Evolutionary conservation across 2,888 invertebrate species (phyloP), one percentile per base, ranked within the genome.

Genomic region (Eupithecia subumbrata): DNA sequence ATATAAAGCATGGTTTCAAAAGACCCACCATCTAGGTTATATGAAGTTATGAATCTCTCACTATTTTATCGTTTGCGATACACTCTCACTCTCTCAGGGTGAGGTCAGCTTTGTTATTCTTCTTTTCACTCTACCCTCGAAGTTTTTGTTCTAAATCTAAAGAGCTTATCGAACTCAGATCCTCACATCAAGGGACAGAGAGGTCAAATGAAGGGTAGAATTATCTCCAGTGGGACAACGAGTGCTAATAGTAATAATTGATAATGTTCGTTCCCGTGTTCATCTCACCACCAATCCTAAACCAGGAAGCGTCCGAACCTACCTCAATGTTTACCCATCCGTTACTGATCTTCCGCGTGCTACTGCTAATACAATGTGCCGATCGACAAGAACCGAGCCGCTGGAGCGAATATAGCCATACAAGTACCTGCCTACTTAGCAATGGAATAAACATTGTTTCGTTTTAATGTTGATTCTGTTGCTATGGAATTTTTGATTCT

Each of bases 301-400:
- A 37, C n/a, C 37, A 67, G 34, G 37, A 67, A 40, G 22, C n/a
- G n/a, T n/a, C 12, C 69, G 73, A 76, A 76, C 81, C 79, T 81
- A 79, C 81, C 80, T 77, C 81, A 80, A 80, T 78, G 78, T 78
- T 80, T 78, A 80, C 75, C 69, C 71, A 75, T 77, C 70, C 64
- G 68, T 67, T 70, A 63, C 72, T 69, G 67, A 75, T 71, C 76
- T 78, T 78, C 74, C 72, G 81, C 74, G 74, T 75, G 72, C 76
- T 74, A 73, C 34, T 60, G 60, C 22, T 60, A 60, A 75, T 71
- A 76, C 75, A 68, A 71, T 74, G 76, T 78, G 75, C 45, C 22
- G 72, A 77, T 70, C 48, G 69, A 80, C 71, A 68, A 43, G 73
- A 69, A 71, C 71, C 76, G 34, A 76, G 69, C 43, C 67, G 37